A percentile compares a stretch with the other conserved stretches of the same genome.
phyloP scores from a whole-genome alignment of 2,113 vertebrate genomes.

The Thunnus thynnus region DNA sequence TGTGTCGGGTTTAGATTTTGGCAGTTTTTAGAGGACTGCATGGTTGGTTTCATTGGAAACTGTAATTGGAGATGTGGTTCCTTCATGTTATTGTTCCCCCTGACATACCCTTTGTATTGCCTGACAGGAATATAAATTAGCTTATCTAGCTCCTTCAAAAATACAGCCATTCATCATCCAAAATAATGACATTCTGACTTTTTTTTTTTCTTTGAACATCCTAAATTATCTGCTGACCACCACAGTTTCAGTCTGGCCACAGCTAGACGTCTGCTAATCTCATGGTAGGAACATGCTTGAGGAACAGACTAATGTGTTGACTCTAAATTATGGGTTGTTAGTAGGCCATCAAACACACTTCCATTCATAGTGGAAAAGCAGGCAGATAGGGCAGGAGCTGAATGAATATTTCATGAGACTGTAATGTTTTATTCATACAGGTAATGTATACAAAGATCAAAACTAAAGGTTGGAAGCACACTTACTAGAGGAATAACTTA shows the following conservation, averaged over 20 bases:
- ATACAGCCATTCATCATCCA: constrained; percentile 55
- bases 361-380: constrained; percentile 51
- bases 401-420: constrained; percentile 40
- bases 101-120: constrained; percentile 64
- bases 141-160: constrained; percentile 35
- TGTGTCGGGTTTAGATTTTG: constrained; percentile 57
- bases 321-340: constrained; percentile 64
- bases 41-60: constrained; percentile 59
- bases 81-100: constrained; percentile 61
- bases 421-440: constrained; percentile 50
- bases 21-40: constrained; percentile 51
- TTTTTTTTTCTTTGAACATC: constrained; percentile 41
- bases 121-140: constrained; percentile 58
- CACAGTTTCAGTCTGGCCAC: constrained; percentile 41
- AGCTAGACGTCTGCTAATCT: constrained; percentile 60
- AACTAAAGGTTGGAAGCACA: neutral
- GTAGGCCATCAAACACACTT: constrained; percentile 59
- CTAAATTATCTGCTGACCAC: constrained; percentile 65
- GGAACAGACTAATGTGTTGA: constrained; percentile 56
- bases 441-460: constrained; percentile 24
- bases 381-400: constrained; percentile 23
- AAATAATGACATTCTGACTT: constrained; percentile 46
- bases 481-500: neutral
- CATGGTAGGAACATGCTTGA: constrained; percentile 49
- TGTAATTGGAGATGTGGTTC: constrained; percentile 50